phyloP scores from a whole-genome alignment of 2,888 invertebrate genomes.

The Hydroisotoma schaefferi region DNA sequence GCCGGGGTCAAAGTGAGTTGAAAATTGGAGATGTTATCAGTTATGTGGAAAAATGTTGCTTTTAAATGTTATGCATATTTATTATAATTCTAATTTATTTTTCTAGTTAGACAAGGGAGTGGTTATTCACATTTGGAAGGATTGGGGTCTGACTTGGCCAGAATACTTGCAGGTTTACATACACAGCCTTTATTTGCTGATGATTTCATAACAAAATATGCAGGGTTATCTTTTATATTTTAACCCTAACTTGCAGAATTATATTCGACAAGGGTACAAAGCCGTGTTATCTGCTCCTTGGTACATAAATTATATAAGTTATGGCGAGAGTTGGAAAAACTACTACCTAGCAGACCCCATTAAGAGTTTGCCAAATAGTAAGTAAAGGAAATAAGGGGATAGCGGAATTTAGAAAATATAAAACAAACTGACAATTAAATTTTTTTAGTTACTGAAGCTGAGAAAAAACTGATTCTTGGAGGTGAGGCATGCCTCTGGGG shows the following conservation, averaged over 20 bases:
- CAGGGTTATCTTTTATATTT: not conserved
- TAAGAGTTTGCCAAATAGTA: conserved; percentile 27
- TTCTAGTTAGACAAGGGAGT: conserved; percentile 57
- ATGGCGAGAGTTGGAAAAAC: conserved; percentile 66
- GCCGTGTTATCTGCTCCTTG: conserved; percentile 77
- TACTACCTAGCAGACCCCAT: conserved; percentile 68
- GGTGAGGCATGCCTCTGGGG: conserved; percentile 86
- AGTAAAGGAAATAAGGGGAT: conserved; percentile 25
- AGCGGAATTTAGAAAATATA: conserved; percentile 9
- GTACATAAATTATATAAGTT: conserved; percentile 74
- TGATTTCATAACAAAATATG: not conserved
- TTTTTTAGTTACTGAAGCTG: conserved; percentile 47
- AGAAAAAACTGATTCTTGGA: conserved; percentile 67
- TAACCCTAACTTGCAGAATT: conserved; percentile 16
- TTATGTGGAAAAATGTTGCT: not conserved
- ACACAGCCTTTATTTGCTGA: not conserved
- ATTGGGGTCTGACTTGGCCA: conserved; percentile 48
- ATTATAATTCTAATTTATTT: not conserved
- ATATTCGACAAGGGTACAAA: conserved; percentile 56
- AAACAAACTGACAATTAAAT: not conserved
- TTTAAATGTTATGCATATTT: not conserved
- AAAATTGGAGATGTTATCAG: not conserved
- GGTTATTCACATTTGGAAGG: conserved; percentile 79
- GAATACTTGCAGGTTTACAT: conserved; percentile 22
- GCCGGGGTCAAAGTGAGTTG: conserved; percentile 59